Conservation (phyloP, 2,888 invertebrate species). For the Gastrophysa polygoni region DNA sequence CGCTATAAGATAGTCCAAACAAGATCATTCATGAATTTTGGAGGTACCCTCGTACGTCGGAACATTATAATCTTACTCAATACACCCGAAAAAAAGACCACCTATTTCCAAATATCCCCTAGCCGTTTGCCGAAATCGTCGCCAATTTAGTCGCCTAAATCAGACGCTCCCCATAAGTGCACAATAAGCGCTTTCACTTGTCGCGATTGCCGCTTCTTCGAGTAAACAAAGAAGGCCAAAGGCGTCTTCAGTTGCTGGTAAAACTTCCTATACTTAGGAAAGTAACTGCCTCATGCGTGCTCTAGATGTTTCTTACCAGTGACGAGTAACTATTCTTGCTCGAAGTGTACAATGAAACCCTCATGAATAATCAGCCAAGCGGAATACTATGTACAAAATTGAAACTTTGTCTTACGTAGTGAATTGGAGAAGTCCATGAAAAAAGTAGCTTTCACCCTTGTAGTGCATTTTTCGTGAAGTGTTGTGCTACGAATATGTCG, state of each 20-base stretch:
- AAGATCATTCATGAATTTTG: too few relatives aligned
- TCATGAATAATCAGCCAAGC: background rate
- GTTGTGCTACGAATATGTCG: constrained; percentile 48
- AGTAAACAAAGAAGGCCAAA: constrained; percentile 34
- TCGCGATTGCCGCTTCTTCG: constrained; percentile 41
- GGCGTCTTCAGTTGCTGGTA: constrained; percentile 43
- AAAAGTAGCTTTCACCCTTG: background rate
- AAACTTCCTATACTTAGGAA: constrained; percentile 49
- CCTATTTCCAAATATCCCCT: background rate
- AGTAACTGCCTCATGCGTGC: constrained; percentile 17
- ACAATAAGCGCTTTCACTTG: constrained; percentile 50
- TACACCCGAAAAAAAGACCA: background rate
- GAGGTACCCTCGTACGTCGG: background rate
- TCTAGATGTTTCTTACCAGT: constrained; percentile 6
- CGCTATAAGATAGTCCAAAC: too few relatives aligned
- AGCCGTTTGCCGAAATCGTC: constrained; percentile 15
- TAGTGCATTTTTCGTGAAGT: constrained; percentile 38
- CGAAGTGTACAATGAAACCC: background rate
- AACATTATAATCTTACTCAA: too few relatives aligned
- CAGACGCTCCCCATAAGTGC: constrained; percentile 22
- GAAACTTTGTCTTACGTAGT: constrained; percentile 13
- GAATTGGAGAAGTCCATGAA: constrained; percentile 1
- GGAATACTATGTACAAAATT: constrained; percentile 18
- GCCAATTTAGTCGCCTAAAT: constrained; percentile 14
- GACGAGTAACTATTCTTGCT: background rate